phyloP scores from a whole-genome alignment of 2,888 invertebrate species.

The Erebia epiphron region DNA sequence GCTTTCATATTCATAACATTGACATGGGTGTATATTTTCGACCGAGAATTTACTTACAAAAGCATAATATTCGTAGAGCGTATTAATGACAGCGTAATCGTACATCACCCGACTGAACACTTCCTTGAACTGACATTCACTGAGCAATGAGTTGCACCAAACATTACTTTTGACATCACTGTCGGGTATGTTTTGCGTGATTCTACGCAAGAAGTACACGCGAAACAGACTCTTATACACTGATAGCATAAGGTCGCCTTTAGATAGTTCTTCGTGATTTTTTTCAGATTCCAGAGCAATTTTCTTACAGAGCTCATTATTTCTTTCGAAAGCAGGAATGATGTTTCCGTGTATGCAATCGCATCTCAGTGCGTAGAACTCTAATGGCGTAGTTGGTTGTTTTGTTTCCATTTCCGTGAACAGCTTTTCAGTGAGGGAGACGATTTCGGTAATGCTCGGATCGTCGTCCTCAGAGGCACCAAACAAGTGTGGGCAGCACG shows the following conservation, averaged over 20 bases:
- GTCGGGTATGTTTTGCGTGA: not conserved
- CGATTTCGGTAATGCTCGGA: slow-evolving; percentile 35
- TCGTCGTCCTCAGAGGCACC: not conserved
- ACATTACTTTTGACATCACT: slow-evolving; percentile 4
- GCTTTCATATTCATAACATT: no score
- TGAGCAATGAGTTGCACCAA: slow-evolving; percentile 37
- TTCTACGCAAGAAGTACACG: slow-evolving; percentile 45
- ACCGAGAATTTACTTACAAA: slow-evolving; percentile 57
- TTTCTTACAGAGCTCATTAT: slow-evolving; percentile 43
- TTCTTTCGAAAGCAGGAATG: slow-evolving; percentile 56
- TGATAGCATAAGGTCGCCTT: slow-evolving; percentile 45
- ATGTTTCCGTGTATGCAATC: slow-evolving; percentile 52
- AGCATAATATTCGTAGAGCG: slow-evolving; percentile 57
- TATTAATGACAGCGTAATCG: slow-evolving; percentile 51
- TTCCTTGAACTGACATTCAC: slow-evolving; percentile 42
- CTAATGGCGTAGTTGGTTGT: slow-evolving; percentile 28
- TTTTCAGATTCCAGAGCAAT: slow-evolving; percentile 42
- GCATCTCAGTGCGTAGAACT: slow-evolving; percentile 49
- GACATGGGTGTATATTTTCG: no score
- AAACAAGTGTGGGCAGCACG: slow-evolving; percentile 47
- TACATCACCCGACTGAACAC: slow-evolving; percentile 49
- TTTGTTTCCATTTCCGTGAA: slow-evolving; percentile 27
- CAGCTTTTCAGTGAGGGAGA: slow-evolving; percentile 41
- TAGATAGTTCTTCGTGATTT: slow-evolving; percentile 43
- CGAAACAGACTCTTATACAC: slow-evolving; percentile 50